A percentile compares a stretch with the other conserved stretches of the same genome.
Evolutionary conservation across 1,140 invertebrate genomes (phyloP).

Genomic region (Drosophila hydei): DNA sequence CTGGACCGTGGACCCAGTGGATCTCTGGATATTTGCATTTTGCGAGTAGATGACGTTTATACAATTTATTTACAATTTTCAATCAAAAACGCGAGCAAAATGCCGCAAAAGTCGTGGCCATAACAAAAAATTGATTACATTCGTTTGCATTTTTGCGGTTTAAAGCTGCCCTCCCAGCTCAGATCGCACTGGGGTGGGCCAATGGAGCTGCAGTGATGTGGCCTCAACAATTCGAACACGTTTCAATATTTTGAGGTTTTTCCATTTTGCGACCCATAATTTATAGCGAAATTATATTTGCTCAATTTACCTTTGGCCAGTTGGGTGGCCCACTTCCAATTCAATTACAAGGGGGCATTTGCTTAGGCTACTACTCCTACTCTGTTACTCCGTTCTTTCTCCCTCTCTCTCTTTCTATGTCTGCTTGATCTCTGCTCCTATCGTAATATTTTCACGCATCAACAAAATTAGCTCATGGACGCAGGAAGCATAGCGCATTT

Average conservation of each 20-base stretch:
- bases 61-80: slow-evolving; percentile 82
- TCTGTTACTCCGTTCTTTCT: neutral
- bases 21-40: slow-evolving; percentile 63
- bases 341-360: slow-evolving; percentile 38
- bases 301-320: slow-evolving; percentile 55
- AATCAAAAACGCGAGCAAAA: slow-evolving; percentile 66
- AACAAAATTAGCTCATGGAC: slow-evolving; percentile 62
- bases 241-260: slow-evolving; percentile 73
- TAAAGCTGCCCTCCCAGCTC: slow-evolving; percentile 2
- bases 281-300: slow-evolving; percentile 76
- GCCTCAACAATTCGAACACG: slow-evolving; percentile 65
- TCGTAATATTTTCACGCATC: slow-evolving; percentile 67
- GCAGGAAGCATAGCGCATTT: slow-evolving; percentile 74
- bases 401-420: neutral
- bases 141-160: slow-evolving; percentile 55
- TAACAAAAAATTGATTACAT: slow-evolving; percentile 74
- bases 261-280: slow-evolving; percentile 60
- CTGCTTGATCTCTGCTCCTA: neutral
- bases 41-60: slow-evolving; percentile 67
- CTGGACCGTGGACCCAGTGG: slow-evolving; percentile 11
- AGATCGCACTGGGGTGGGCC: too few relatives aligned
- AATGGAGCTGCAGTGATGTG: too few relatives aligned
- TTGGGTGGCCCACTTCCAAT: slow-evolving; percentile 63
- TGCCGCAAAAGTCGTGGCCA: slow-evolving; percentile 68
- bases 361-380: neutral